Conservation (phyloP, 2,113 vertebrate species). For the Morphnarchus princeps region DNA sequence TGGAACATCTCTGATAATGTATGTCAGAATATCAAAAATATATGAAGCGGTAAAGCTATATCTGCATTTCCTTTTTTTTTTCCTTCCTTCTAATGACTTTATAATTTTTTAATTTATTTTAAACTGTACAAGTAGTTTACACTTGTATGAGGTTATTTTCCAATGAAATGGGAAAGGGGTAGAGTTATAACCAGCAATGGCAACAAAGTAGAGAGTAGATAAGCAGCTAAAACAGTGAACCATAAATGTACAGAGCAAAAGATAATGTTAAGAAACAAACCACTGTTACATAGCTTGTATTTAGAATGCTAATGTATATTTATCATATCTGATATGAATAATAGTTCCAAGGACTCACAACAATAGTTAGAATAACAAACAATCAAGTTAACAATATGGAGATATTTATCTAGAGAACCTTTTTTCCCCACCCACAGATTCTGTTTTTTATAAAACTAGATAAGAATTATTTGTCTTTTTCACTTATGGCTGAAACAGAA, state of each 20-base stretch:
- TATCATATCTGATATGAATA: neutral
- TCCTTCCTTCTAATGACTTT: neutral
- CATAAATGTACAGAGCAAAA: neutral
- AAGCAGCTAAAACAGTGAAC: neutral
- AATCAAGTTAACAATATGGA: neutral
- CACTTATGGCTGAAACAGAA: conserved; percentile 1
- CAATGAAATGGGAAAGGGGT: neutral
- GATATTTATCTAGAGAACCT: neutral
- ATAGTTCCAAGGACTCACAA: neutral
- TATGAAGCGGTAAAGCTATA: neutral
- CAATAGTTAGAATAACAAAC: neutral
- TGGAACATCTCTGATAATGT: neutral
- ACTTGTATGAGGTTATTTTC: neutral
- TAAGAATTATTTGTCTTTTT: conserved; percentile 23
- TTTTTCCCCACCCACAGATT: neutral
- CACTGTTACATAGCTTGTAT: neutral
- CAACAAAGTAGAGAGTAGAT: neutral
- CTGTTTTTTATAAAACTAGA: neutral
- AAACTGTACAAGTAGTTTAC: neutral
- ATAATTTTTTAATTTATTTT: neutral
- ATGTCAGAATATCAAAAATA: neutral
- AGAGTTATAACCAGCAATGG: neutral
- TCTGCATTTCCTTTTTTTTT: neutral
- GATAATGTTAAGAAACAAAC: neutral
- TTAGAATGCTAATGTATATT: neutral